These are phyloP conservation scores for Natrix natrix DNA, from an alignment of 2,797 vertebrate species.

Conservation along the genomic window DNA sequence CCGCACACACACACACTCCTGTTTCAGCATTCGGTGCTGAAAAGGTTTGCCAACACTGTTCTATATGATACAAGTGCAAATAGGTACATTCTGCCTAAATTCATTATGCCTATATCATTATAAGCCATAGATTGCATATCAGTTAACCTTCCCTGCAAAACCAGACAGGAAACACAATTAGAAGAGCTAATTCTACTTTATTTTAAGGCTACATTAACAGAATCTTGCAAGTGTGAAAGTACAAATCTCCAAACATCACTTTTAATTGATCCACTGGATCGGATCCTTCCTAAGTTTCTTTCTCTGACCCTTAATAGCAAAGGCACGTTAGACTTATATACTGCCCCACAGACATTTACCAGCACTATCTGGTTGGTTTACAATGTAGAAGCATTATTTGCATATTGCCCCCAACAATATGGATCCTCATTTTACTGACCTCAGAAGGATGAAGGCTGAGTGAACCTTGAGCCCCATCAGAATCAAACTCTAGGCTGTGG, in stretches of 20 bases:
- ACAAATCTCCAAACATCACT: neutral
- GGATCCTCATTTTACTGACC: neutral
- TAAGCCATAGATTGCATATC: neutral
- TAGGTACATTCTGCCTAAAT: conserved; percentile 6
- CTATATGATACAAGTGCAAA: conserved; percentile 39
- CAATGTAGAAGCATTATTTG: neutral
- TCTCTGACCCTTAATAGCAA: neutral
- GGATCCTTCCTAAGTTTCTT: neutral
- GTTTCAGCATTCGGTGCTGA: too few species aligned
- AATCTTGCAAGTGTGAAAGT: neutral
- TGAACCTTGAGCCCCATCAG: neutral
- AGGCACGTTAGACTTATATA: neutral
- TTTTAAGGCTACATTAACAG: neutral
- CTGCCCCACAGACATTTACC: neutral
- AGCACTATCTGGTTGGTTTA: neutral
- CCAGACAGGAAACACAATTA: neutral
- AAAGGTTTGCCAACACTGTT: too few species aligned
- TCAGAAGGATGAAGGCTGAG: neutral
- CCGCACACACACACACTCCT: too few species aligned
- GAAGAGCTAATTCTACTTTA: neutral
- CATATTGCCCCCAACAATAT: neutral
- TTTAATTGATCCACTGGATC: neutral
- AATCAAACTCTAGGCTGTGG: neutral
- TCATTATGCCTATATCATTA: neutral
- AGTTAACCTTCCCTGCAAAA: neutral